Conservation (phyloP, 2,888 invertebrate genomes). For the Synergus japonicus region DNA sequence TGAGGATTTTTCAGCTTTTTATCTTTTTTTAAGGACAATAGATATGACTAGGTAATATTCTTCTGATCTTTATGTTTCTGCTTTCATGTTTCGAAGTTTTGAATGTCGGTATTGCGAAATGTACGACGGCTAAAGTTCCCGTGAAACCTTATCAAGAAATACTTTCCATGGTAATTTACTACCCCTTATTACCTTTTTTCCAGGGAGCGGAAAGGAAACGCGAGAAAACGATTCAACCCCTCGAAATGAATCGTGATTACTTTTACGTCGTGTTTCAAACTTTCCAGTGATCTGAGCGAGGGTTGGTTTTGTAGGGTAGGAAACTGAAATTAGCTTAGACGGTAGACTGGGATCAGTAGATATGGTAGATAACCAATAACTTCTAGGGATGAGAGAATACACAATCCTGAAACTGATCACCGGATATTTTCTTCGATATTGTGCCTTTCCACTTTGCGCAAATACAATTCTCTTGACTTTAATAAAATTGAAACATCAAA, state of each 20-base stretch:
- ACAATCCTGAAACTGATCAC: constrained; percentile 25
- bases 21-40: too few species aligned
- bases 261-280: constrained; percentile 64
- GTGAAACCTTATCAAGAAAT: not conserved
- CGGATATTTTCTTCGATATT: constrained; percentile 27
- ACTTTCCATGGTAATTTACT: constrained; percentile 23
- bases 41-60: too few species aligned
- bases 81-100: not conserved
- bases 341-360: constrained; percentile 58
- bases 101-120: not conserved
- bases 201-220: not conserved
- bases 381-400: constrained; percentile 8
- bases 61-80: not conserved
- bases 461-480: not conserved
- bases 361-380: constrained; percentile 54
- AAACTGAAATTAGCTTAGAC: constrained; percentile 66
- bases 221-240: constrained; percentile 32
- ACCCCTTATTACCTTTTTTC: constrained; percentile 9
- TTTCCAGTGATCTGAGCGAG: constrained; percentile 59
- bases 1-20: too few species aligned
- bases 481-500: not conserved
- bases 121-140: constrained; percentile 38
- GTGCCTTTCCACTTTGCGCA: not conserved
- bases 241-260: constrained; percentile 62
- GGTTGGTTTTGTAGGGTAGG: constrained; percentile 46